Evolutionary conservation across 2,888 invertebrate species (phyloP), one percentile per base, ranked within the genome.

Genomic region (Spodoptera exigua): DNA sequence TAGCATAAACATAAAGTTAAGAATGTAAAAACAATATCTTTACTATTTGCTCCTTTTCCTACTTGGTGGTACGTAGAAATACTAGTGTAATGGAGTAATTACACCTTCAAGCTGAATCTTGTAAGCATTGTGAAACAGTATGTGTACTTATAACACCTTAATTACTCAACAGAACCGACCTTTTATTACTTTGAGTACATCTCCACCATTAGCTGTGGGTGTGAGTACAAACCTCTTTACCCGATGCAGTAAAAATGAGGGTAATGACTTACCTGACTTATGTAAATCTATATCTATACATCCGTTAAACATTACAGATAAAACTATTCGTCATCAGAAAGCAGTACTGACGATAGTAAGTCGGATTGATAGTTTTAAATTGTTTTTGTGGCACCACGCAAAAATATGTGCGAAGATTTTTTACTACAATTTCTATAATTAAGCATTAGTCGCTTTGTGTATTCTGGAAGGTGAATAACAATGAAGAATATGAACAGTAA

Each of bases 231-330:
- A 43, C 13, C 45, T 54, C 61, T 59, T 49, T 57, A 56, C 37
- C 55, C 46, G 41, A 56, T 55, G 17, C 10, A 40, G 58, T 56
- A 59, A 69, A 61, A 76, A 74, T 41, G 54, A 60, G 59, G 58
- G 52, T 64, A 69, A 74, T 55, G 61, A 58, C 69, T 56, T 51
- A 13, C 18, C 32, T 61, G 58, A 44, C 43, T 39, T 63, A 57
- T 64, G 64, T 54, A 52, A 27, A 56, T 57, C 51, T 60, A 56
- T 57, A 51, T 60, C 39, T 52, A 55, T 53, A 69, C 61, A 68
- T 69, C 61, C 68, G 54, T 68, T 73, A 34, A 52, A 27, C 54
- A 54, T 73, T 73, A 60, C 36, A 58, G 4, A n/a, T 34, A 35
- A 73, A 68, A 53, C 54, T 40, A 59, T 67, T 59, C 27, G 39